These are phyloP conservation scores for Lethrus apterus DNA, from an alignment of 1,140 invertebrate genomes.

Conservation along the genomic window DNA sequence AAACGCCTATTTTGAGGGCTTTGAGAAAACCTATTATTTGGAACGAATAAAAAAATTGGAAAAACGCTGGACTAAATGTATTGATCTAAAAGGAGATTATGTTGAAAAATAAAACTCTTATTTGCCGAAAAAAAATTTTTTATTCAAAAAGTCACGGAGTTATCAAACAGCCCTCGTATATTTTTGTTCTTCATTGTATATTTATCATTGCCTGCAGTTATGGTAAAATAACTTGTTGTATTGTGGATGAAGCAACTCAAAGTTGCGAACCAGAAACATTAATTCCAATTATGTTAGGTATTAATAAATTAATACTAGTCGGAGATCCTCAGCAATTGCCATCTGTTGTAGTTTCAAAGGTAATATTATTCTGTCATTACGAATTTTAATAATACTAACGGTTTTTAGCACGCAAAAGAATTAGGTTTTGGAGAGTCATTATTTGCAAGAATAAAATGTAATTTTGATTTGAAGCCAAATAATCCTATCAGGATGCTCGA, in stretches of 20 bases:
- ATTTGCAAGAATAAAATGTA: constrained; percentile 53
- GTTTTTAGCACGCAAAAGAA: constrained; percentile 50
- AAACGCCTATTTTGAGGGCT: constrained; percentile 12
- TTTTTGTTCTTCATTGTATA: too few species aligned
- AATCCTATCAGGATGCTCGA: constrained; percentile 54
- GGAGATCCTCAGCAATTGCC: constrained; percentile 85
- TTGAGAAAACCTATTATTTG: too few species aligned
- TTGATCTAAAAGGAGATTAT: too few species aligned
- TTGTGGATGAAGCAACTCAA: constrained; percentile 89
- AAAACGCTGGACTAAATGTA: too few species aligned
- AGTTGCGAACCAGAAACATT: constrained; percentile 75
- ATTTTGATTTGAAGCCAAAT: constrained; percentile 36
- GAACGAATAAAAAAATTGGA: too few species aligned
- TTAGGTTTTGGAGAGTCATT: constrained; percentile 55
- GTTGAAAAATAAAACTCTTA: too few species aligned
- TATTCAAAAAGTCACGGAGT: too few species aligned
- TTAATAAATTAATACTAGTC: constrained; percentile 72
- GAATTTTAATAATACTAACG: too few species aligned
- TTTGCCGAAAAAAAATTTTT: too few species aligned
- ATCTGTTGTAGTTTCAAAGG: constrained; percentile 69
- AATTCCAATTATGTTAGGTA: constrained; percentile 65
- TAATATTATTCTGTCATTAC: constrained; percentile 31
- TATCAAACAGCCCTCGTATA: too few species aligned
- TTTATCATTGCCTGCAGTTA: too few species aligned
- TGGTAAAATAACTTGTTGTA: constrained; percentile 68